Evolutionary conservation across 2,888 invertebrate species (phyloP).

Genomic region (Aporophyla lueneburgensis): DNA sequence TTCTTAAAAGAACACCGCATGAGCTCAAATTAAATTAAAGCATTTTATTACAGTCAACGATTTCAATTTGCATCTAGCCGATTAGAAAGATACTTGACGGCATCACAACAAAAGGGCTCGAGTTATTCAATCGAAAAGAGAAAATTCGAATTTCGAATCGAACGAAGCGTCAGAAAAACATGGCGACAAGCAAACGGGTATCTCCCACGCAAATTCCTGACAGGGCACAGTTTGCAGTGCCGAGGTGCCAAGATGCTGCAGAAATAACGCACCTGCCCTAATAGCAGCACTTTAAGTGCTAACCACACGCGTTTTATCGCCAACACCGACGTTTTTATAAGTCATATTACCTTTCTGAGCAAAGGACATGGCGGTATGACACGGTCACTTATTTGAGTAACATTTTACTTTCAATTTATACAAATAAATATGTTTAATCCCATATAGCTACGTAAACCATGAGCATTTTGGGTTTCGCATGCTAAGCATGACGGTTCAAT

Average conservation of each 20-base stretch:
- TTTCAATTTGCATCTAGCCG: slow-evolving; percentile 47
- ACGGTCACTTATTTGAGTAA: slow-evolving; percentile 29
- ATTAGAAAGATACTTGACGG: slow-evolving; percentile 26
- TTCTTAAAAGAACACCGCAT: slow-evolving; percentile 16
- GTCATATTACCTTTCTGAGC: slow-evolving; percentile 44
- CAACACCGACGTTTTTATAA: slow-evolving; percentile 56
- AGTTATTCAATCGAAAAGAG: slow-evolving; percentile 55
- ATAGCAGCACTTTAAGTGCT: slow-evolving; percentile 52
- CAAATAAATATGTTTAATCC: slow-evolving; percentile 3
- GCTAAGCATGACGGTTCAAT: neutral
- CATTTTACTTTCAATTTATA: slow-evolving; percentile 20
- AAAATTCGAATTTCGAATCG: slow-evolving; percentile 60
- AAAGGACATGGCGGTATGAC: slow-evolving; percentile 15
- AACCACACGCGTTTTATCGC: slow-evolving; percentile 63
- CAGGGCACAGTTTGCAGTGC: slow-evolving; percentile 70
- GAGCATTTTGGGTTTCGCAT: neutral
- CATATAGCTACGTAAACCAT: neutral
- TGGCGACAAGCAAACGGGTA: slow-evolving; percentile 77
- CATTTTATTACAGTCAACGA: slow-evolving; percentile 30
- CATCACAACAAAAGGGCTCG: slow-evolving; percentile 52
- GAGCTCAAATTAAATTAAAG: slow-evolving; percentile 40
- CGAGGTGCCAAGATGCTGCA: slow-evolving; percentile 61
- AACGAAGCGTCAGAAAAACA: slow-evolving; percentile 74
- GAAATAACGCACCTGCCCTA: slow-evolving; percentile 62
- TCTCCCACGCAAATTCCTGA: slow-evolving; percentile 86